Evolutionary conservation across 2,113 vertebrate species (phyloP).

Genomic region (Forbesichthys papilliferus): DNA sequence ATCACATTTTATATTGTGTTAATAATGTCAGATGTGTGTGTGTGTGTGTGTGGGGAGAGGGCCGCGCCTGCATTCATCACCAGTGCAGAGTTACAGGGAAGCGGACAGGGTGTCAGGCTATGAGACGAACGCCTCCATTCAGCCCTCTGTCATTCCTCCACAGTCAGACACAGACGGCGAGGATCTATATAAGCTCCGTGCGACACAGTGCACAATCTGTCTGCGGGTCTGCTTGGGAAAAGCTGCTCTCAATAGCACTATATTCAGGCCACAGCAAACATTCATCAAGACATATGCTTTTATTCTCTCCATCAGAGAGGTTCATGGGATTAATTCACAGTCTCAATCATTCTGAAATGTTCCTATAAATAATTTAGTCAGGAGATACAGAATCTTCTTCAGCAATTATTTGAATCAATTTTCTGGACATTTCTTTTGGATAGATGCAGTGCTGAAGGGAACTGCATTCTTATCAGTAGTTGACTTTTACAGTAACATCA

Average conservation of each 20-base stretch:
- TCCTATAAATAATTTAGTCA: conserved; percentile 65
- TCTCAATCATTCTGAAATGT: conserved; percentile 64
- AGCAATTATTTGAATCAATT: conserved; percentile 59
- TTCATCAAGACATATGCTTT: conserved; percentile 70
- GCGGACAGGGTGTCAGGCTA: conserved; percentile 50
- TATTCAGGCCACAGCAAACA: conserved; percentile 64
- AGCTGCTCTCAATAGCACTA: conserved; percentile 61
- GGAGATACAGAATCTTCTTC: conserved; percentile 43
- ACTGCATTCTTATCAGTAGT: conserved; percentile 39
- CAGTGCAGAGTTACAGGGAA: conserved; percentile 40
- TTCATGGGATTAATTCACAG: conserved; percentile 71
- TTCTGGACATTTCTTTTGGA: conserved; percentile 31
- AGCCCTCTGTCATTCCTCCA: conserved; percentile 73
- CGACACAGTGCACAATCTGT: conserved; percentile 59
- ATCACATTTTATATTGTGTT: conserved; percentile 79
- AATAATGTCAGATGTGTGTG: conserved; percentile 72
- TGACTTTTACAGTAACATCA: conserved; percentile 8
- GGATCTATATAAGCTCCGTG: conserved; percentile 73
- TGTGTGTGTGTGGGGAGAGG: conserved; percentile 40
- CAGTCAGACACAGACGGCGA: conserved; percentile 56
- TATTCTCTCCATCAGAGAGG: conserved; percentile 65
- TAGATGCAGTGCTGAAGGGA: conserved; percentile 27
- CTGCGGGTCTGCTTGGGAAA: conserved; percentile 61
- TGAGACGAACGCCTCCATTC: conserved; percentile 70
- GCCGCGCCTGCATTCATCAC: conserved; percentile 65